These are phyloP conservation scores for Mongoloraphidia duomilia DNA, from an alignment of 2,888 invertebrate species.

Conservation along the genomic window DNA sequence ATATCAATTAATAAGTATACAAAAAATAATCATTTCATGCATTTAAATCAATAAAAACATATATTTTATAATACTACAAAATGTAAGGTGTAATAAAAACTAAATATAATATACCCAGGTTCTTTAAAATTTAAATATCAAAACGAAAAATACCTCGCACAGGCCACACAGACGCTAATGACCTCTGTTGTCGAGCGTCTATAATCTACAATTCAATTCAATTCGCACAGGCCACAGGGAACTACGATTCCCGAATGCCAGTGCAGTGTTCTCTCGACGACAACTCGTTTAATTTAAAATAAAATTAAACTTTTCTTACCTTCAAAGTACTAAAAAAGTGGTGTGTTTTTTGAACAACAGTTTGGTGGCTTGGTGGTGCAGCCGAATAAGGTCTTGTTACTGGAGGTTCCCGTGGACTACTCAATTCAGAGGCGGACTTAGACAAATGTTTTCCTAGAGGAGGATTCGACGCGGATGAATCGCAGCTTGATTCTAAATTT, in stretches of 20 bases:
- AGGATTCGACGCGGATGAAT: background rate
- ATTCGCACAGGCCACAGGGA: too few species aligned
- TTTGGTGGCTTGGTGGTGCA: constrained; percentile 42
- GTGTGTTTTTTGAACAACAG: constrained; percentile 68
- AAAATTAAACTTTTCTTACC: constrained; percentile 28
- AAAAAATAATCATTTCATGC: background rate
- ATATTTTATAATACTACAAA: too few species aligned
- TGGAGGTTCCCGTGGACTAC: constrained; percentile 40
- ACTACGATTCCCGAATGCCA: too few species aligned
- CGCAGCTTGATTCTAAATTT: constrained; percentile 4
- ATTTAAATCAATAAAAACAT: background rate
- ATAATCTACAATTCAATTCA: too few species aligned
- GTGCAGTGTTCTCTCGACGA: too few species aligned
- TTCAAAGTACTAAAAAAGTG: constrained; percentile 71
- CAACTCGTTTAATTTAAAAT: too few species aligned
- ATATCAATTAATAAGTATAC: background rate
- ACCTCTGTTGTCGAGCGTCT: too few species aligned
- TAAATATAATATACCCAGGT: too few species aligned
- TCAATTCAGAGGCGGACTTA: constrained; percentile 70
- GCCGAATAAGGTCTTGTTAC: constrained; percentile 35
- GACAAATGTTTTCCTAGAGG: constrained; percentile 49
- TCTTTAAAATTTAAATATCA: too few species aligned
- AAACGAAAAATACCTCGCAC: too few species aligned
- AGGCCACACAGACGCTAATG: too few species aligned
- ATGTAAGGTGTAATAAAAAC: too few species aligned